Evolutionary conservation across 2,888 invertebrate species (phyloP), one percentile per base, ranked within the genome.

Genomic region (Aspidiotus rigidus): DNA sequence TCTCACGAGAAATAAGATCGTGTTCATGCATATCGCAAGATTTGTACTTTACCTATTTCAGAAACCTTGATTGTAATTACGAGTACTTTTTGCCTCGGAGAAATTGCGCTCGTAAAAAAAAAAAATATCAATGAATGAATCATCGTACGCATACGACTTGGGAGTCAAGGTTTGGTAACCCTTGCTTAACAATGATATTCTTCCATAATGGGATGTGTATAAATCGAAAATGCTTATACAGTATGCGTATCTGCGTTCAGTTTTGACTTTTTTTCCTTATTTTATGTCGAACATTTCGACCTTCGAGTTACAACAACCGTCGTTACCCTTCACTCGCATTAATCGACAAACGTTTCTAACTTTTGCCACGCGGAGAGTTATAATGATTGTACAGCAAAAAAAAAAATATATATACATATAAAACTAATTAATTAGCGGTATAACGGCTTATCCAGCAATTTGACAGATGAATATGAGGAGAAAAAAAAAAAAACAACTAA

Each of bases 101-200:
- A 28, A 28, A 28, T 28, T 28, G 28, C 28, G 28, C 28, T 28
- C 28, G 49, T 13, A 49, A 49, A 49, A 49, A 44, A 44, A 10
- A 49, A 17, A 59, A 59, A 13, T 28, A 28, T 39, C 28, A 59
- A 28, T 28, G 59, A 59, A 59, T 59, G 59, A 59, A 59, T 59
- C 59, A 59, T 59, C 28, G 17, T 28, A 28, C 49, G 49, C 11
- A 49, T 49, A 49, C 49, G 6, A 28, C 28, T 28, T 15, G 56
- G 15, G 17, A 59, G 64, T 67, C 66, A 67, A 67, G 66, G 66
- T 57, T 67, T 57, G 42, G 66, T 67, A 67, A 67, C 66, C 66
- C 59, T 49, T 57, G 59, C 59, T 28, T 42, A 60, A 67, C 66
- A 67, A 67, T 67, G 56, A 59, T 59, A 17, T 16, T 59, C 59